Percentiles rank a stretch among this genome's conserved stretches.
These are phyloP conservation scores for Delphinapterus leucas DNA, from an alignment of 2,113 vertebrate species.

Conservation along the genomic window DNA sequence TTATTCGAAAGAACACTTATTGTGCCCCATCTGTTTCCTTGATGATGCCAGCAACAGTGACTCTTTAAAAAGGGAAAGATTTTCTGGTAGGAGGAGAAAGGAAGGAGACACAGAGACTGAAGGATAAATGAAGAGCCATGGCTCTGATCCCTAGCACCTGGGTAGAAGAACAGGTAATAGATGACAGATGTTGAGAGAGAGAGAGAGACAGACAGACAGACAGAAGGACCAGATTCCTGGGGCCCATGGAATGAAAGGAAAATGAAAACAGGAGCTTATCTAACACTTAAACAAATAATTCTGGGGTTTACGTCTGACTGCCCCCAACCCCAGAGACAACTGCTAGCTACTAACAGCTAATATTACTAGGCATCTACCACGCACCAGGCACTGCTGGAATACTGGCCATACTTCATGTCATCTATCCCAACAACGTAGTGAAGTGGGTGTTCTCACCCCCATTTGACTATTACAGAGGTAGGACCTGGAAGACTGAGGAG, in stretches of 20 bases:
- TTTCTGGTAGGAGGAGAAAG: not conserved
- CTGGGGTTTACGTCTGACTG: not conserved
- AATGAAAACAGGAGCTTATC: not conserved
- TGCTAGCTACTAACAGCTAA: not conserved
- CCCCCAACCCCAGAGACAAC: not conserved
- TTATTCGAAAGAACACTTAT: not conserved
- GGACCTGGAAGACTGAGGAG: not conserved
- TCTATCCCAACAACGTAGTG: no score
- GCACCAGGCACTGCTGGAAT: not conserved
- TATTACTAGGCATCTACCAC: not conserved
- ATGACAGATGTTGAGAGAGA: not conserved
- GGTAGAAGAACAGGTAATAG: not conserved
- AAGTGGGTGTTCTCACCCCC: not conserved
- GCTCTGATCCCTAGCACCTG: not conserved
- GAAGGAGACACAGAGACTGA: not conserved
- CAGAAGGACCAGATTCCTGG: not conserved
- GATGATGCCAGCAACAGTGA: not conserved
- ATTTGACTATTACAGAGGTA: not conserved
- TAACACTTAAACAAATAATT: not conserved
- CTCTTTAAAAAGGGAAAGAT: not conserved
- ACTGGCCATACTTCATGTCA: not conserved
- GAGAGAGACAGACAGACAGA: no score
- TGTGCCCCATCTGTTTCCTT: not conserved
- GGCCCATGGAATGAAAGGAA: not conserved
- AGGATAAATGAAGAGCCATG: not conserved